Conservation (phyloP, 2,888 invertebrate species). For the Drosophila picticornis region DNA sequence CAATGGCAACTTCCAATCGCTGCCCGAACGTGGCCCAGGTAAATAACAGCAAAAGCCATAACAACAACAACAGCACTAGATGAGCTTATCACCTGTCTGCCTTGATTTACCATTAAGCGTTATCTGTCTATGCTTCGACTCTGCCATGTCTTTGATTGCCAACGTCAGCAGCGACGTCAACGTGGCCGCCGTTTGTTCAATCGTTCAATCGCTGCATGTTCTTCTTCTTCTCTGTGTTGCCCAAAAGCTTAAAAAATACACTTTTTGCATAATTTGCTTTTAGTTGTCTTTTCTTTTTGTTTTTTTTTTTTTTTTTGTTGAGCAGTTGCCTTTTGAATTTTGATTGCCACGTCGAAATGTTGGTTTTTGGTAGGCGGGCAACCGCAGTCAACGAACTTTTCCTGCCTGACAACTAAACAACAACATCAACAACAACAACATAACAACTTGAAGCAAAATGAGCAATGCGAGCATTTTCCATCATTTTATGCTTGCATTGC, state of each 20-base stretch:
- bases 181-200: conserved; percentile 58
- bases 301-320: conserved; percentile 15
- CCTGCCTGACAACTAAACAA: conserved; percentile 14
- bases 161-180: conserved; percentile 72
- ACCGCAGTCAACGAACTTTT: conserved; percentile 53
- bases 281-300: background rate
- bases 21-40: conserved; percentile 86
- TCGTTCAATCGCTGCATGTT: conserved; percentile 49
- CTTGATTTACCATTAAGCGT: conserved; percentile 49
- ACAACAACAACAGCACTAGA: conserved; percentile 5
- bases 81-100: conserved; percentile 53
- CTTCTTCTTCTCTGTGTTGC: background rate
- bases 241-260: conserved; percentile 28
- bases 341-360: conserved; percentile 52
- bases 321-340: conserved; percentile 40
- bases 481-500: conserved; percentile 41
- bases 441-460: conserved; percentile 15
- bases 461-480: conserved; percentile 43
- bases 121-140: conserved; percentile 59
- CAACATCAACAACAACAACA: conserved; percentile 5
- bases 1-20: conserved; percentile 81
- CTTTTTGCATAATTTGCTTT: conserved; percentile 41
- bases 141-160: conserved; percentile 38
- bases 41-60: conserved; percentile 55
- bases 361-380: conserved; percentile 13